Conservation (phyloP, 2,888 invertebrate species). For the Cephalotes varians region DNA sequence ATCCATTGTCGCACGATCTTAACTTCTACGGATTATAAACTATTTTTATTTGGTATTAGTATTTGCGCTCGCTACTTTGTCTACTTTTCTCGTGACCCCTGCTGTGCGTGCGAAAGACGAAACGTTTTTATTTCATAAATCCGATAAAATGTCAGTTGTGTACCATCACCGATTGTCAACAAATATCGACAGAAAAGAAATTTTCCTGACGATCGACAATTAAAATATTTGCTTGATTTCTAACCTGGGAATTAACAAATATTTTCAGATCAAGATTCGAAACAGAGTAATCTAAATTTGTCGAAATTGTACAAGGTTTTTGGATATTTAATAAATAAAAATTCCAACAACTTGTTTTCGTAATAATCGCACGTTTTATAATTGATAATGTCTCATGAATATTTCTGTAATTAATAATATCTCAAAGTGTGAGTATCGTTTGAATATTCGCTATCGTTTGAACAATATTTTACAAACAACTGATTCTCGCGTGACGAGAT, state of each 20-base stretch:
- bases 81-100: slow-evolving; percentile 68
- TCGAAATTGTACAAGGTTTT: background rate
- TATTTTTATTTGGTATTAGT: slow-evolving; percentile 80
- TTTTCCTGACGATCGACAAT: background rate
- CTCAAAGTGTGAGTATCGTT: background rate
- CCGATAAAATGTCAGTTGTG: slow-evolving; percentile 56
- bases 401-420: background rate
- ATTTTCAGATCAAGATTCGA: background rate
- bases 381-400: background rate
- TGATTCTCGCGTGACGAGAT: slow-evolving; percentile 34
- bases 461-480: slow-evolving; percentile 30
- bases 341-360: background rate
- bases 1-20: slow-evolving; percentile 82
- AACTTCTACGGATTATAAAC: slow-evolving; percentile 85
- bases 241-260: background rate
- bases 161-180: slow-evolving; percentile 14
- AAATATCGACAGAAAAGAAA: background rate
- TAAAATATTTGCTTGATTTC: background rate
- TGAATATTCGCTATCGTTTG: slow-evolving; percentile 7
- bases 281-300: background rate
- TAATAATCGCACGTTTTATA: background rate
- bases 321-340: background rate
- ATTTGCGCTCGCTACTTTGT: slow-evolving; percentile 68
- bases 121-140: slow-evolving; percentile 58
- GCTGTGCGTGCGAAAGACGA: slow-evolving; percentile 71